Evolutionary conservation across 2,888 invertebrate genomes (phyloP).

Genomic region (Agelastica alni): DNA sequence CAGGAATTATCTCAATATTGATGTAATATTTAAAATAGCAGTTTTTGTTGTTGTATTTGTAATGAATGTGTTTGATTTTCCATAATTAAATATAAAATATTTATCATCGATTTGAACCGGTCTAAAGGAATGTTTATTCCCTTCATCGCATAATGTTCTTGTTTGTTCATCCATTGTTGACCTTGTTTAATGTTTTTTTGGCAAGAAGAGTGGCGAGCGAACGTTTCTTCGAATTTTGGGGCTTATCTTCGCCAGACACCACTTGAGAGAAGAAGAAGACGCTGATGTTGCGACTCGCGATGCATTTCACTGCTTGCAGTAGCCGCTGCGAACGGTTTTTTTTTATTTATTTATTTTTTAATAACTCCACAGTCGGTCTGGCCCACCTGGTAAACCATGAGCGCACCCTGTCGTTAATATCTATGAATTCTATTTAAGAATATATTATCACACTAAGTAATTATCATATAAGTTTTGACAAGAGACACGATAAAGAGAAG

Average conservation of each 20-base stretch:
- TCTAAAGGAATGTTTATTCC: conserved; percentile 10
- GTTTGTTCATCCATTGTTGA: conserved; percentile 20
- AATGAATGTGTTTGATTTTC: too few relatives aligned
- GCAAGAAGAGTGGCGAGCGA: conserved; percentile 13
- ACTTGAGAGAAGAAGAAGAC: conserved; percentile 9
- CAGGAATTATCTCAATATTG: too few relatives aligned
- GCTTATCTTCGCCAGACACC: conserved; percentile 24
- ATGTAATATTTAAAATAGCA: too few relatives aligned
- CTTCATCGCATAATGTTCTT: conserved; percentile 13
- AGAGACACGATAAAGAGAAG: too few relatives aligned
- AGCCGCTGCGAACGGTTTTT: conserved; percentile 3
- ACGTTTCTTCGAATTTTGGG: conserved; percentile 23
- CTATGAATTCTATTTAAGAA: too few relatives aligned
- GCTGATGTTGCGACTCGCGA: conserved; percentile 8
- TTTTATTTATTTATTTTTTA: conserved; percentile 11
- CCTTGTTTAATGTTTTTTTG: conserved; percentile 17
- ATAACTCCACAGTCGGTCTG: conserved; percentile 10
- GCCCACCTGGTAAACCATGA: conserved; percentile 3
- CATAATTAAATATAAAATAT: too few relatives aligned
- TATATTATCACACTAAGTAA: too few relatives aligned
- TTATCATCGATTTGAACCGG: neutral
- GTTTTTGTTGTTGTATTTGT: too few relatives aligned
- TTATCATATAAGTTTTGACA: too few relatives aligned
- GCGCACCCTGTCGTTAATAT: too few relatives aligned
- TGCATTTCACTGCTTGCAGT: conserved; percentile 10